Conservation (phyloP, 2,888 invertebrate species). For the Macropis europaea region DNA sequence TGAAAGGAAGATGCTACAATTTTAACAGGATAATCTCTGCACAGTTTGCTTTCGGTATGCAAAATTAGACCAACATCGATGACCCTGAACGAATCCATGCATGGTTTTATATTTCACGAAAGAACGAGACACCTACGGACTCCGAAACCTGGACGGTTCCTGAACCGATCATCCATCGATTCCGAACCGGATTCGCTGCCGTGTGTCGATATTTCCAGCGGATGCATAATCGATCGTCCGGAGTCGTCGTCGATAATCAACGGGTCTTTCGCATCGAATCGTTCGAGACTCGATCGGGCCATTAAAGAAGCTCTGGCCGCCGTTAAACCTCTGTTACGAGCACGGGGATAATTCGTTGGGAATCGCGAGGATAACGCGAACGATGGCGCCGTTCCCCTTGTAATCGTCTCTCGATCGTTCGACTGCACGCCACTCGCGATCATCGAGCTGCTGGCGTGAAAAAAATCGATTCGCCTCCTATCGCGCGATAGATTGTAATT, state of each 20-base stretch:
- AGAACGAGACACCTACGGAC: too few relatives aligned
- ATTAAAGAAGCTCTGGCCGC: conserved; percentile 24
- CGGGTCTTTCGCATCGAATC: conserved; percentile 16
- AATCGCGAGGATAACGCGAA: conserved; percentile 19
- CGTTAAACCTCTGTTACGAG: conserved; percentile 23
- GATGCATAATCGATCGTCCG: too few relatives aligned
- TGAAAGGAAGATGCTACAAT: too few relatives aligned
- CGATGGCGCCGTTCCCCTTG: not conserved
- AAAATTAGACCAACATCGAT: too few relatives aligned
- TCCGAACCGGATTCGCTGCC: too few relatives aligned
- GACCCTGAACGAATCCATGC: too few relatives aligned
- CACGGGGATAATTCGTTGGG: conserved; percentile 36
- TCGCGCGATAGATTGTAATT: not conserved
- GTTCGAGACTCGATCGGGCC: conserved; percentile 3
- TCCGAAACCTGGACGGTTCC: too few relatives aligned
- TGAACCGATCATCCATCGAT: too few relatives aligned
- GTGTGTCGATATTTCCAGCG: too few relatives aligned
- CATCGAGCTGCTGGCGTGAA: not conserved
- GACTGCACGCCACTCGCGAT: not conserved
- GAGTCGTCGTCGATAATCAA: conserved; percentile 30
- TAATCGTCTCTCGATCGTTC: conserved; percentile 8
- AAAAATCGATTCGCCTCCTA: not conserved
- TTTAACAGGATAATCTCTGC: too few relatives aligned
- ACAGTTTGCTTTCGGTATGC: too few relatives aligned
- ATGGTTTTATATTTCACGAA: too few relatives aligned